Percentiles rank a stretch among this genome's conserved stretches.
Conservation (phyloP, 1,140 invertebrate species). For the Cyphomyrmex costatus region DNA sequence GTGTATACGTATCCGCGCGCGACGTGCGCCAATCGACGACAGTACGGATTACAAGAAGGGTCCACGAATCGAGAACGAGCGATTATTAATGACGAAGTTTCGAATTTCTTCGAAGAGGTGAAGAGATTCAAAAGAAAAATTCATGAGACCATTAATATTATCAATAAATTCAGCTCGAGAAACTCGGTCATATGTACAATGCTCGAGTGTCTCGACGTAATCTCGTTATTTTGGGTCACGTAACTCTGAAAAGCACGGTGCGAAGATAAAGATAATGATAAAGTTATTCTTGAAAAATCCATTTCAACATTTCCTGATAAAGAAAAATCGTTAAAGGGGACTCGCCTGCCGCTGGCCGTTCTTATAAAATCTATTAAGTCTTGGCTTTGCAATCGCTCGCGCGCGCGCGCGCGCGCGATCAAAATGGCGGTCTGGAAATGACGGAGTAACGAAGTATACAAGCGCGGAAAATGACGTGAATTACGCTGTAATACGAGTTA, state of each 20-base stretch:
- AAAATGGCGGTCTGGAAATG: neutral
- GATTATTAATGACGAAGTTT: neutral
- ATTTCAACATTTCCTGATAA: neutral
- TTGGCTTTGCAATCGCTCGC: neutral
- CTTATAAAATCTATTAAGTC: neutral
- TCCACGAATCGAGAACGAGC: constrained; percentile 8
- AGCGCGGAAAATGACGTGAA: constrained; percentile 33
- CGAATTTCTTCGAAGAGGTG: neutral
- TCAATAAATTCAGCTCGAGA: constrained; percentile 13
- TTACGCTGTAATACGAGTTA: constrained; percentile 27
- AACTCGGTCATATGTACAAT: neutral
- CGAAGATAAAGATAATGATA: neutral
- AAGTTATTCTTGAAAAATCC: neutral
- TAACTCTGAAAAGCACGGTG: constrained; percentile 8
- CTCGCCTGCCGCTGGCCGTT: neutral
- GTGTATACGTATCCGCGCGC: constrained; percentile 48
- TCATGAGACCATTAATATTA: constrained; percentile 17
- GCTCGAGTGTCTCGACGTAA: constrained; percentile 3
- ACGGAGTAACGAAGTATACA: constrained; percentile 6
- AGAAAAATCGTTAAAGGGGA: neutral
- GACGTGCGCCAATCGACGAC: constrained; percentile 29
- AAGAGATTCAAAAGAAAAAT: neutral
- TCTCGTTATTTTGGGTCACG: neutral
- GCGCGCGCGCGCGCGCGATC: too few species aligned
- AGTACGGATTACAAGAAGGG: neutral